Percentiles rank a stretch among this genome's conserved stretches.
These are phyloP conservation scores for Oligia fasciuncula DNA, from an alignment of 2,888 invertebrate species.

Conservation along the genomic window DNA sequence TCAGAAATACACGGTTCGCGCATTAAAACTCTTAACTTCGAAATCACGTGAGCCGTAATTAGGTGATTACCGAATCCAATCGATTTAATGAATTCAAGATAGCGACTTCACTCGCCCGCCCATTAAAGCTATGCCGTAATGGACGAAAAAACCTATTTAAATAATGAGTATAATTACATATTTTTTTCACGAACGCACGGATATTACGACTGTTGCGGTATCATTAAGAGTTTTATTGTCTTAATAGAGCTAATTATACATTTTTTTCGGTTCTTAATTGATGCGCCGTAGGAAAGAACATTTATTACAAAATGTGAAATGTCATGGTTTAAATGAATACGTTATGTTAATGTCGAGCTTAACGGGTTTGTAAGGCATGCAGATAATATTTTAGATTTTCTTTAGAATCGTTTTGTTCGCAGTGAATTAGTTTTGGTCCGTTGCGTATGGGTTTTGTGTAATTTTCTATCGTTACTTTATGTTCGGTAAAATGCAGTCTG, in stretches of 20 bases:
- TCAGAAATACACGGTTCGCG: slow-evolving; percentile 88
- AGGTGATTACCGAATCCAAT: slow-evolving; percentile 90
- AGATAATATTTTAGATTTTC: slow-evolving; percentile 83
- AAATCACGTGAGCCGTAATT: slow-evolving; percentile 88
- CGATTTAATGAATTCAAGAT: slow-evolving; percentile 89
- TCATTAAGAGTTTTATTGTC: slow-evolving; percentile 90
- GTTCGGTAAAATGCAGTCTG: slow-evolving; percentile 54
- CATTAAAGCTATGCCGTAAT: slow-evolving; percentile 87
- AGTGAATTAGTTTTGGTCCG: slow-evolving; percentile 86
- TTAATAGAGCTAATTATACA: slow-evolving; percentile 90
- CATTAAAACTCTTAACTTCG: slow-evolving; percentile 87
- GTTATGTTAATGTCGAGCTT: slow-evolving; percentile 88
- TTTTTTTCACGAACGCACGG: slow-evolving; percentile 89
- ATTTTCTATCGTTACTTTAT: slow-evolving; percentile 80
- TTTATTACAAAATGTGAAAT: slow-evolving; percentile 90
- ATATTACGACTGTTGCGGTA: slow-evolving; percentile 89
- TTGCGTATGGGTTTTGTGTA: slow-evolving; percentile 82
- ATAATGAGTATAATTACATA: slow-evolving; percentile 90
- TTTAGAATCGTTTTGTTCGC: slow-evolving; percentile 86
- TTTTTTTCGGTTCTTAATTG: slow-evolving; percentile 90
- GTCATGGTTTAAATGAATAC: slow-evolving; percentile 89
- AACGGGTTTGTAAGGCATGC: slow-evolving; percentile 85
- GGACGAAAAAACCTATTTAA: slow-evolving; percentile 89
- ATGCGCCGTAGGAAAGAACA: slow-evolving; percentile 88
- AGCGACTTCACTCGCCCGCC: slow-evolving; percentile 85